Evolutionary conservation across 2,888 invertebrate species (phyloP), one percentile per base, ranked within the genome.

Genomic region (Cremastobaeus sp.): DNA sequence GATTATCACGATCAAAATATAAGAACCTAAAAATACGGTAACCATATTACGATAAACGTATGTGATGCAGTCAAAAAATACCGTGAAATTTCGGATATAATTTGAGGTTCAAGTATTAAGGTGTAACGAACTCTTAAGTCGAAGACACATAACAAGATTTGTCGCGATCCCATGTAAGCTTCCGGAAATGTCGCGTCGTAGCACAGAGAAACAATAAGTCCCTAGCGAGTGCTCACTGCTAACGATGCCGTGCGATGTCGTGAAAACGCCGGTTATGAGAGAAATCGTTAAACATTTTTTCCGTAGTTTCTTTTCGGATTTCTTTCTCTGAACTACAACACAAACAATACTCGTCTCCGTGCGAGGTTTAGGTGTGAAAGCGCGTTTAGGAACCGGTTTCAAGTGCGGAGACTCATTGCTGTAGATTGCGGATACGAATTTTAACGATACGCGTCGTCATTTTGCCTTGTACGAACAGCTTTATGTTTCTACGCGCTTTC

Each of bases 61-160:
- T n/a, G n/a, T n/a, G n/a, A n/a, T n/a, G n/a, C n/a, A n/a, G n/a
- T n/a, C n/a, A n/a, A n/a, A n/a, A n/a, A n/a, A n/a, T n/a, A n/a
- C n/a, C n/a, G n/a, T n/a, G n/a, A n/a, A n/a, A n/a, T n/a, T n/a
- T n/a, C n/a, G n/a, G n/a, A n/a, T n/a, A n/a, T n/a, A n/a, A n/a
- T n/a, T n/a, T n/a, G n/a, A n/a, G n/a, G n/a, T n/a, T n/a, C n/a
- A n/a, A n/a, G n/a, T n/a, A n/a, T n/a, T n/a, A n/a, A 48, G 41
- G 66, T 52, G 70, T 64, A 75, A 75, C 68, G 72, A 72, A 72
- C 71, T 64, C 68, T 50, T 47, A 59, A 69, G 59, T 54, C 59
- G 3, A 54, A 48, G 43, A 64, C 65, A 14, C 55, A 54, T 69
- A 74, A 69, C 69, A 45, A 69, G 74, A 74, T 66, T 62, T 72